Base-by-base conservation (phyloP, 1,140 invertebrate genomes). In the Bombus balteatus region DNA sequence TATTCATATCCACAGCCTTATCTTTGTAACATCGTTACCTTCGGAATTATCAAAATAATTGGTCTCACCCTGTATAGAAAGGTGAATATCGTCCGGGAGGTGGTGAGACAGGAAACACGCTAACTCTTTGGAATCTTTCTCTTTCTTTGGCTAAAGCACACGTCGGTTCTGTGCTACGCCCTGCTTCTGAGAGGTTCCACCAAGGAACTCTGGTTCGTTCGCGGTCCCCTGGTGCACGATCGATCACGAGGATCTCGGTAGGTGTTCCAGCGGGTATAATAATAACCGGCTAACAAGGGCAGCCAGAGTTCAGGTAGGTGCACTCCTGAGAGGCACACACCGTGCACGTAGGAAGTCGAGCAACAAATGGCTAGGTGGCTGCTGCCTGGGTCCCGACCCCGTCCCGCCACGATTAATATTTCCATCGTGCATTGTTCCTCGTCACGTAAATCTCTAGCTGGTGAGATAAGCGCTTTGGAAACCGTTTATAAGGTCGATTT, bases 341-440 rank as follows among this genome's bases (percentile, higher is more conserved):
- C 18, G 73, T 34, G 43, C 73, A 91, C 85, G 87, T 91, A 91
- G 90, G 90, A 91, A 91, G 90, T 91, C 90, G 89, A 91, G 89
- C 90, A 89, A 91, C 89, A 88, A 90, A 90, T 84, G 89, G 87
- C 79, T 91, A 89, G 90, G 85, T 91, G 90, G 90, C 87, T 88
- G 89, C 85, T 66, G 88, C 68, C 73, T 81, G 76, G 86, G 80
- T 89, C 83, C 83, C 79, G 90, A 87, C 82, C 86, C 87, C 83
- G 85, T 86, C 83, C 87, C 81, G 84, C 81, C 81, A 72, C 87
- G 88, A 93, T 93, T 93, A 91, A 93, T 92, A 93, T 92, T 93
- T 93, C 91, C 91, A 92, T 92, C 90, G 87, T 85, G 88, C 87
- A 92, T 92, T 92, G 92, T 93, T 91, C 90, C 88, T 90, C 87